Conservation (phyloP, 53 echinoderm and acorn worm species). For the Patiria pectinifera region DNA sequence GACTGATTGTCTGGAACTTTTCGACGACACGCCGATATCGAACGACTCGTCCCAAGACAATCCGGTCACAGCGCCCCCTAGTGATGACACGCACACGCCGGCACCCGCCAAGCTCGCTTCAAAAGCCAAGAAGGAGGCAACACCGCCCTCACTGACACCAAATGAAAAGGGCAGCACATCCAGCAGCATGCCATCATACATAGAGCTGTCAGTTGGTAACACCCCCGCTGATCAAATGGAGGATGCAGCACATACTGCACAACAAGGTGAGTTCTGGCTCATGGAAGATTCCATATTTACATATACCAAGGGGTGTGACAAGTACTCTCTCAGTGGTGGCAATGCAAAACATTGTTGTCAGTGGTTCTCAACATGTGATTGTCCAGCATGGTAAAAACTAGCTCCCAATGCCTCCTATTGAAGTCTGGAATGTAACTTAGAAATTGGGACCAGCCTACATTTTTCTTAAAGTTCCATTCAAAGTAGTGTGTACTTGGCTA, state of each 20-base stretch:
- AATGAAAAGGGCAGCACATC: background rate
- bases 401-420: too few relatives aligned
- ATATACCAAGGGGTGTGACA: background rate
- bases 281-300: background rate
- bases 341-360: too few relatives aligned
- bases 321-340: too few relatives aligned
- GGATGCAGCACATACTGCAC: conserved; percentile 16
- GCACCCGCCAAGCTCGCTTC: background rate
- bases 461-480: too few relatives aligned
- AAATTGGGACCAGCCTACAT: too few relatives aligned
- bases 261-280: conserved; percentile 33
- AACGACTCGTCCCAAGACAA: background rate
- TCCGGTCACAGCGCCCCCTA: background rate
- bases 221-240: conserved; percentile 38
- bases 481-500: too few relatives aligned
- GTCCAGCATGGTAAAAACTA: too few relatives aligned
- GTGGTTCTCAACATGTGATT: too few relatives aligned
- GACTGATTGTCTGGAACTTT: background rate
- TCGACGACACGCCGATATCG: background rate
- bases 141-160: conserved; percentile 14
- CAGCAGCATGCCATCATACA: conserved; percentile 31
- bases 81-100: background rate
- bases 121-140: background rate
- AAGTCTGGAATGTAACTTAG: too few relatives aligned
- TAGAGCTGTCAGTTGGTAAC: conserved; percentile 13